Evolutionary conservation across 2,113 vertebrate species (phyloP).

Genomic region (Cyphomyrus plagiostoma): DNA sequence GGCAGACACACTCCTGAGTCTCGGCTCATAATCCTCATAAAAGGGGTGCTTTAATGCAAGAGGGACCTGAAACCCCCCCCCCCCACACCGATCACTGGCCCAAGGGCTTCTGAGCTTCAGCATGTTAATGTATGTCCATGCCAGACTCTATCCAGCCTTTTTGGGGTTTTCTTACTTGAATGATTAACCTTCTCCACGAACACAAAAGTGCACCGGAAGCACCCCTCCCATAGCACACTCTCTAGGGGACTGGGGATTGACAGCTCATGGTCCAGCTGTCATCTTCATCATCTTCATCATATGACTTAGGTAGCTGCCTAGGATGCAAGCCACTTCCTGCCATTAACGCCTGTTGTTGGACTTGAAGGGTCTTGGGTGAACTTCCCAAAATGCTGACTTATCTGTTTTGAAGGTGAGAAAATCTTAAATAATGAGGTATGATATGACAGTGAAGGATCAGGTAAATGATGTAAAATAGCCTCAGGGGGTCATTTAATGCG

Average conservation of each 20-base stretch:
- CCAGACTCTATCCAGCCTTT: not conserved
- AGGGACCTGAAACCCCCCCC: not conserved
- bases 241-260: constrained; percentile 17
- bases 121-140: not conserved
- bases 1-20: not conserved
- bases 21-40: not conserved
- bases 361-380: not conserved
- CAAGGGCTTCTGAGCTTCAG: not conserved
- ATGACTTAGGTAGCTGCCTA: constrained; percentile 1
- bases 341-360: not conserved
- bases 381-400: not conserved
- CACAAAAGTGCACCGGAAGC: not conserved
- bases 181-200: constrained; percentile 11
- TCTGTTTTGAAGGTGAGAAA: not conserved
- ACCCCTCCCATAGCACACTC: constrained; percentile 15
- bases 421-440: not conserved
- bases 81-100: not conserved
- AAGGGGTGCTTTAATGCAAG: not conserved
- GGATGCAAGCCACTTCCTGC: not conserved
- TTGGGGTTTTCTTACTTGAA: not conserved
- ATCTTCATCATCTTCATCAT: constrained; percentile 3
- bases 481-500: not conserved
- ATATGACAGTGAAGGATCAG: not conserved
- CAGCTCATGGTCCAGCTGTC: constrained; percentile 16
- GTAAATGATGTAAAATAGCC: not conserved